A percentile compares a stretch with the other conserved stretches of the same genome.
Conservation (phyloP, 2,797 vertebrate genomes). For the Bradypus variegatus region DNA sequence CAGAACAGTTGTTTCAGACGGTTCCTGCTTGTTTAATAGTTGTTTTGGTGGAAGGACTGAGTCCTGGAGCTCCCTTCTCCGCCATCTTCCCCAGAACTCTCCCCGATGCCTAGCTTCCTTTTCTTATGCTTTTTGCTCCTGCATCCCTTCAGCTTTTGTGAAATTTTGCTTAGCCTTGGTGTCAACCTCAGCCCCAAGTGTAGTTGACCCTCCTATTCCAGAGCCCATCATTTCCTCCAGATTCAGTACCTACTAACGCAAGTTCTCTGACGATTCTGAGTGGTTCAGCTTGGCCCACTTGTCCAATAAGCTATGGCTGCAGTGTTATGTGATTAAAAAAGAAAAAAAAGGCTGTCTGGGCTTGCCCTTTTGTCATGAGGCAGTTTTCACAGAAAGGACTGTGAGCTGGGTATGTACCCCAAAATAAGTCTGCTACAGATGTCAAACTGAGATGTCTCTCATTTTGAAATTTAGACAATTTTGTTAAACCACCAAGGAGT, state of each 20-base stretch:
- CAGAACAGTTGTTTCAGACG: too few relatives aligned
- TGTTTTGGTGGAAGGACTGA: too few relatives aligned
- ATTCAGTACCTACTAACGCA: not conserved
- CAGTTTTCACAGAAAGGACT: conserved; percentile 10
- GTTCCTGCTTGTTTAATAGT: too few relatives aligned
- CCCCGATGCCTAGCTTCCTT: not conserved
- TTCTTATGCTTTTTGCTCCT: not conserved
- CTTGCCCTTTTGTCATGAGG: conserved; percentile 12
- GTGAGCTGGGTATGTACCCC: not conserved
- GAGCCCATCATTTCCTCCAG: not conserved
- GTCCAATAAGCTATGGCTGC: not conserved
- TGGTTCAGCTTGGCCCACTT: not conserved
- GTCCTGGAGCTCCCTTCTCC: too few relatives aligned
- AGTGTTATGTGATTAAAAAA: not conserved
- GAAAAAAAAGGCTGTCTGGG: not conserved
- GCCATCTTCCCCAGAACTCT: too few relatives aligned
- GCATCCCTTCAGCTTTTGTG: conserved; percentile 16
- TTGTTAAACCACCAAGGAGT: conserved; percentile 32
- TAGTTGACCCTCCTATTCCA: not conserved
- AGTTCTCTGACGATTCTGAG: not conserved
- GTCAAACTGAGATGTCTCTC: conserved; percentile 42
- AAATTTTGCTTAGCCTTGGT: not conserved
- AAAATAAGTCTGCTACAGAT: not conserved
- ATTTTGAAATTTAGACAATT: conserved; percentile 38
- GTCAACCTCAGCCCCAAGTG: not conserved